Evolutionary conservation across 2,888 invertebrate species (phyloP).

Genomic region (Drosophila tripunctata): DNA sequence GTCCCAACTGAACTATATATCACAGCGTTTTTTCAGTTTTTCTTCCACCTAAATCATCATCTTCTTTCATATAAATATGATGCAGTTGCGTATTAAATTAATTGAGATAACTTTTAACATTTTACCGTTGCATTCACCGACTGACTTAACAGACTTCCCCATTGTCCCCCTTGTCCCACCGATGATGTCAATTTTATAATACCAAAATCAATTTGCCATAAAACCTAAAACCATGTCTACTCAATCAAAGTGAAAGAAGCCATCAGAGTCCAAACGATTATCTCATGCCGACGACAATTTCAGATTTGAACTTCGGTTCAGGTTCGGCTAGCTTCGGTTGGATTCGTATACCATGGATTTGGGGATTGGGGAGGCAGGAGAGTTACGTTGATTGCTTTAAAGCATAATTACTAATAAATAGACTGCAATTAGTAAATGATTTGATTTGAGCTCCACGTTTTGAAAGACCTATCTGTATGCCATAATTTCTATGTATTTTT

Average conservation of each 20-base stretch:
- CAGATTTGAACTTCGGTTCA: neutral
- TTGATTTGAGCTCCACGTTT: constrained; percentile 31
- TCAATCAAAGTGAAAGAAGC: constrained; percentile 68
- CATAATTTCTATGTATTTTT: constrained; percentile 28
- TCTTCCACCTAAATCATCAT: neutral
- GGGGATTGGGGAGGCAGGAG: neutral
- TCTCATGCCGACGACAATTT: constrained; percentile 48
- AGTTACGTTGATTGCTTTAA: constrained; percentile 15
- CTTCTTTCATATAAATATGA: neutral
- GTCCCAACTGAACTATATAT: constrained; percentile 48
- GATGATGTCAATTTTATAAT: constrained; percentile 49
- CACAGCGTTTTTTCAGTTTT: neutral
- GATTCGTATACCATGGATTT: neutral
- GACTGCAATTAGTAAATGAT: constrained; percentile 58
- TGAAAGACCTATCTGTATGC: constrained; percentile 26
- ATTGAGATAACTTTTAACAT: constrained; percentile 35
- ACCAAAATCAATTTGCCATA: constrained; percentile 55
- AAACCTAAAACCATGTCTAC: constrained; percentile 42
- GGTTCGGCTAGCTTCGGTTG: neutral
- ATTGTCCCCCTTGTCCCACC: neutral
- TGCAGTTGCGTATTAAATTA: constrained; percentile 47
- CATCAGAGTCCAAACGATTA: constrained; percentile 48
- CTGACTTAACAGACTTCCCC: constrained; percentile 36
- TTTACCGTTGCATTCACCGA: constrained; percentile 54
- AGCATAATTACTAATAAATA: constrained; percentile 58